phyloP scores from a whole-genome alignment of 2,797 vertebrate genomes.

The Hybognathus amarus region DNA sequence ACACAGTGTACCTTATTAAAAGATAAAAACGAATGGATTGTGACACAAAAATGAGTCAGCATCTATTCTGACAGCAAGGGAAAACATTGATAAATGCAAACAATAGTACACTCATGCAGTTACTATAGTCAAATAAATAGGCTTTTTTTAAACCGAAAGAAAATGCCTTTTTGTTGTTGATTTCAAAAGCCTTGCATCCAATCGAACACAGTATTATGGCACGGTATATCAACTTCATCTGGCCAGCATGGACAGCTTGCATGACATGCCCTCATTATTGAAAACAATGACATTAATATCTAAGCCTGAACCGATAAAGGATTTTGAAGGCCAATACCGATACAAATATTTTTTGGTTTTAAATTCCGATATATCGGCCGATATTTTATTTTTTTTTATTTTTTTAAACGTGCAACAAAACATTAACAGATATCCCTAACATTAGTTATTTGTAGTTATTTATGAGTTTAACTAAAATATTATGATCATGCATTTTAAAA shows the following conservation, averaged over 20 bases:
- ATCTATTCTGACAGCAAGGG: not conserved
- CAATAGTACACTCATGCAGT: not conserved
- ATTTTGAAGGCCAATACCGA: too few relatives aligned
- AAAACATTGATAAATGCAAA: not conserved
- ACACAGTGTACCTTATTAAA: not conserved
- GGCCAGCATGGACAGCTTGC: conserved; percentile 13
- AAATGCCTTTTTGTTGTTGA: not conserved
- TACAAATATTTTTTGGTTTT: too few relatives aligned
- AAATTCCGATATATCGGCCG: too few relatives aligned
- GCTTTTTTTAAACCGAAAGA: not conserved
- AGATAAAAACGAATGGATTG: not conserved
- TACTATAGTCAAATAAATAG: conserved; percentile 4
- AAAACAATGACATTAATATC: conserved; percentile 8
- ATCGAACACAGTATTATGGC: conserved; percentile 27
- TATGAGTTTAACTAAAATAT: too few relatives aligned
- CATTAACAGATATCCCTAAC: too few relatives aligned
- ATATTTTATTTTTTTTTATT: too few relatives aligned
- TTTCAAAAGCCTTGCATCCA: conserved; percentile 21
- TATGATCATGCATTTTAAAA: too few relatives aligned
- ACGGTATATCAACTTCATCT: conserved; percentile 14
- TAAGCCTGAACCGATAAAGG: too few relatives aligned
- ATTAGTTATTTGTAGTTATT: too few relatives aligned
- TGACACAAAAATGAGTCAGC: not conserved
- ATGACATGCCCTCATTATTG: conserved; percentile 30
- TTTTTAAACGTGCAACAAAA: too few relatives aligned